phyloP scores from a whole-genome alignment of 2,113 vertebrate species.

The Urocitellus parryii region DNA sequence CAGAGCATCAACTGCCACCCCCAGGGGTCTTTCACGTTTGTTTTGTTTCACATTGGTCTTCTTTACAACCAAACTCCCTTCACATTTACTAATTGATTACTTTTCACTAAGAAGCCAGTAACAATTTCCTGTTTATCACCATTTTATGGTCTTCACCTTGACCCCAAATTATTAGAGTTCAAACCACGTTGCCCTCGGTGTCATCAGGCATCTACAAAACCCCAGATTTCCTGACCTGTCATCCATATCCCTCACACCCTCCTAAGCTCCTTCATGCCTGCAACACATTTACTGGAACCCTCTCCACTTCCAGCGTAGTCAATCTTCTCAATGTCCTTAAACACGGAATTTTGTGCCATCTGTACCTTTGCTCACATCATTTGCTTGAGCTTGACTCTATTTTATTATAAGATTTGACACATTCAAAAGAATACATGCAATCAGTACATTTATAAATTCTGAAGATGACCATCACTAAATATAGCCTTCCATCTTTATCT shows the following conservation, averaged over 20 bases:
- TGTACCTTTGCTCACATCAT: background rate
- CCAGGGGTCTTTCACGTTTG: background rate
- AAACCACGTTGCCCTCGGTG: background rate
- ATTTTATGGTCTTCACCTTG: background rate
- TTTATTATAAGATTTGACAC: background rate
- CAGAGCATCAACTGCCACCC: background rate
- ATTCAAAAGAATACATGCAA: background rate
- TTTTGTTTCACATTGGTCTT: background rate
- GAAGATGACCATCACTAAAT: background rate
- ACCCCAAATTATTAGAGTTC: background rate
- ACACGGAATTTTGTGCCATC: background rate
- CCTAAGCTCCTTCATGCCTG: background rate
- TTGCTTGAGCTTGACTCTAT: background rate
- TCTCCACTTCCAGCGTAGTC: background rate
- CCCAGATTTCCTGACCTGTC: background rate
- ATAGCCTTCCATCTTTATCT: background rate
- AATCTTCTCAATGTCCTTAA: background rate
- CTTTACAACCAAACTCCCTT: background rate
- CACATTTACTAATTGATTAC: background rate
- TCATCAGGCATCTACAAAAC: background rate
- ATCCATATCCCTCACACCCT: background rate
- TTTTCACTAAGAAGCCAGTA: background rate
- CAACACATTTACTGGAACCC: background rate
- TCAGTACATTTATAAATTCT: background rate
- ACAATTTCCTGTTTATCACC: background rate